Conservation (phyloP, 2,797 vertebrate species). For the Austrolebias charrua region DNA sequence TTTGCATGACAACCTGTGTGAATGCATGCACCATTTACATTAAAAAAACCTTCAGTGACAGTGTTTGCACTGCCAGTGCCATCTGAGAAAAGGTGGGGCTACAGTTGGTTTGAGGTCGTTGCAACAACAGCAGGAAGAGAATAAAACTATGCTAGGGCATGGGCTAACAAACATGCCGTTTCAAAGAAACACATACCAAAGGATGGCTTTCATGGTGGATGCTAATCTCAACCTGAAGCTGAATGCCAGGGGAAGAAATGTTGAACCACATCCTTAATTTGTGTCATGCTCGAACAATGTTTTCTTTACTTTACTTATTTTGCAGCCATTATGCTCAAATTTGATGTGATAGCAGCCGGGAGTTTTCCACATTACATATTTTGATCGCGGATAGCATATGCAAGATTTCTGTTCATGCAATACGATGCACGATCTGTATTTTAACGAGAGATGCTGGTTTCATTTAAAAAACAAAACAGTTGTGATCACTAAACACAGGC, state of each 20-base stretch:
- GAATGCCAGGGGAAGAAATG: not conserved
- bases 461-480: too few species aligned
- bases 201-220: not conserved
- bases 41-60: not conserved
- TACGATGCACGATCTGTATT: too few species aligned
- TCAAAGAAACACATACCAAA: constrained; percentile 6
- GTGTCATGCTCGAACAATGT: too few species aligned
- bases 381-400: too few species aligned
- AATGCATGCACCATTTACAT: constrained; percentile 10
- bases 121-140: constrained; percentile 30
- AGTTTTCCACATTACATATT: too few species aligned
- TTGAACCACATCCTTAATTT: too few species aligned
- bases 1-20: not conserved
- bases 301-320: too few species aligned
- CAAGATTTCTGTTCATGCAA: too few species aligned
- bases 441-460: too few species aligned
- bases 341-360: too few species aligned
- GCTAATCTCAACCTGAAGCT: not conserved
- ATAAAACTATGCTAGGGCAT: not conserved
- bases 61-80: constrained; percentile 1
- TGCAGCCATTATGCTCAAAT: too few species aligned
- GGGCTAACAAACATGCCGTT: constrained; percentile 7
- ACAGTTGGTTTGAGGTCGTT: constrained; percentile 1
- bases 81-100: constrained; percentile 38
- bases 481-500: not conserved